Evolutionary conservation across 2,113 vertebrate genomes (phyloP).

Genomic region (Poecile atricapillus): DNA sequence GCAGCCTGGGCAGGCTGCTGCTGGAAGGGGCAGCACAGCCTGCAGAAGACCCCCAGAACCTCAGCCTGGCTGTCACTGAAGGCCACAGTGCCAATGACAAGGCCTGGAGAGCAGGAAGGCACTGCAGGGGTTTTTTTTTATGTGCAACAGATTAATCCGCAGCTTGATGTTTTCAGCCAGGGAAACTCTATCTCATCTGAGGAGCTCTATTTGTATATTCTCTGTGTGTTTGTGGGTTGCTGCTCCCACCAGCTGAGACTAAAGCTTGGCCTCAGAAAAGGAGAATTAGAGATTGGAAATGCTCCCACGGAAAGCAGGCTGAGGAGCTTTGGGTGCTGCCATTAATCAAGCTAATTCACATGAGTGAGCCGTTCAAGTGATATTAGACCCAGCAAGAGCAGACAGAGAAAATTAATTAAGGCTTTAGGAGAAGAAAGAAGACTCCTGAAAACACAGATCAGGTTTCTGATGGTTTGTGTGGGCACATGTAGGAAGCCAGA

Average conservation of each 20-base stretch:
- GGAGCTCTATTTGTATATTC: fast-evolving
- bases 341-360: background rate
- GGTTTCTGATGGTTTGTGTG: background rate
- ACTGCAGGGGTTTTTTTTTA: background rate
- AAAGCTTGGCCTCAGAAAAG: background rate
- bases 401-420: background rate
- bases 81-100: fast-evolving
- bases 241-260: background rate
- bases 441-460: background rate
- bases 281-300: background rate
- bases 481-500: fast-evolving
- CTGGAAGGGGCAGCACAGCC: background rate
- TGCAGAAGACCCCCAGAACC: background rate
- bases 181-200: background rate
- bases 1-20: background rate
- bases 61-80: background rate
- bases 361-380: background rate
- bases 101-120: background rate
- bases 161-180: background rate
- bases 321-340: background rate
- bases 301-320: background rate
- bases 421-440: background rate
- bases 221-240: background rate
- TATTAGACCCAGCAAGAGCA: background rate
- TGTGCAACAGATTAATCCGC: fast-evolving